A percentile compares a stretch with the other conserved stretches of the same genome.
Conservation (phyloP, 2,113 vertebrate genomes). For the Camelus bactrianus region DNA sequence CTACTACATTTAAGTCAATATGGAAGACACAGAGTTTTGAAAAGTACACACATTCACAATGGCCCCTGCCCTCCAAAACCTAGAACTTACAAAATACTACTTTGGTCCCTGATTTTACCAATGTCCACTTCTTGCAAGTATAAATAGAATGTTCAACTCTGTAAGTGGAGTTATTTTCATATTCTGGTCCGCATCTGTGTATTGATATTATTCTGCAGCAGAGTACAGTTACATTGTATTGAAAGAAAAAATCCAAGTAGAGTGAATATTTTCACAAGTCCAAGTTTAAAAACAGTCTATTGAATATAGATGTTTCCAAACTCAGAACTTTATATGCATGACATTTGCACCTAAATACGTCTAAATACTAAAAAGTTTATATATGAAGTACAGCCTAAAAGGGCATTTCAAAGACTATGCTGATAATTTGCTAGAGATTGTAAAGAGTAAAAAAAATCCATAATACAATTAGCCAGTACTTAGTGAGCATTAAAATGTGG, state of each 20-base stretch:
- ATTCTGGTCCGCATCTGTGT: neutral
- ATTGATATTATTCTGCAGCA: neutral
- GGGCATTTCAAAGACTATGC: neutral
- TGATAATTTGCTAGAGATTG: neutral
- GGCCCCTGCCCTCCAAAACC: neutral
- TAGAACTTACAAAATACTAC: neutral
- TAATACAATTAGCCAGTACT: neutral
- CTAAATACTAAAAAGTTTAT: neutral
- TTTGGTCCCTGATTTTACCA: neutral
- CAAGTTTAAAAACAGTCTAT: constrained; percentile 9
- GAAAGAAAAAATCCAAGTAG: neutral
- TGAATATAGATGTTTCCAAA: neutral
- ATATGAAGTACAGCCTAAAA: neutral
- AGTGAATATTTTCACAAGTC: neutral
- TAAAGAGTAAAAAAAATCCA: neutral
- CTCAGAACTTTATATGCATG: neutral
- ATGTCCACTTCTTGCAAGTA: neutral
- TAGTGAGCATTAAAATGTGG: neutral
- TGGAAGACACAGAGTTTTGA: neutral
- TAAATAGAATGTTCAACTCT: neutral
- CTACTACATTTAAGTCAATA: neutral
- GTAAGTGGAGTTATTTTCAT: neutral
- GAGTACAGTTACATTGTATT: neutral
- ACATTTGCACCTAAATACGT: neutral
- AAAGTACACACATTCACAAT: neutral